Percentiles rank a stretch among this genome's conserved stretches.
Evolutionary conservation across 1,140 invertebrate species (phyloP).

Genomic region (Apis florea): DNA sequence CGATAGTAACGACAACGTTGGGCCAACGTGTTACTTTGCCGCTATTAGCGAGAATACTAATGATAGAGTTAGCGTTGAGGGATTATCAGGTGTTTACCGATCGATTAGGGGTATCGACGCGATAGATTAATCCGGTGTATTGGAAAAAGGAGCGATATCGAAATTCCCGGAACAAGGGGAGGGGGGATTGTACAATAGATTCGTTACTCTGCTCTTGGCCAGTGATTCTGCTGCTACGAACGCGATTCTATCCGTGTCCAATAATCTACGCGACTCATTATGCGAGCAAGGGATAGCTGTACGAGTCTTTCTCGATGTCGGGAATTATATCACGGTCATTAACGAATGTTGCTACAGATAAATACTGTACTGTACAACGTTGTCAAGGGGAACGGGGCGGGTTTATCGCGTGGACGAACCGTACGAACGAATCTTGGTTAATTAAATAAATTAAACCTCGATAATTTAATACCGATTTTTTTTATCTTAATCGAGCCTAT

Average conservation of each 20-base stretch:
- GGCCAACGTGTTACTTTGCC: background rate
- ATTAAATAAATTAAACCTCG: too few relatives aligned
- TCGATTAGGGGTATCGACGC: background rate
- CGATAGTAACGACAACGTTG: background rate
- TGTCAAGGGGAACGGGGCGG: background rate
- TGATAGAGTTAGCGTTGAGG: background rate
- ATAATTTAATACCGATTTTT: too few relatives aligned
- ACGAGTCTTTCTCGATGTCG: background rate
- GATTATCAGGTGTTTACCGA: background rate
- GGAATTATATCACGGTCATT: slow-evolving; percentile 16
- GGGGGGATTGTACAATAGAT: background rate
- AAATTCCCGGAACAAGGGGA: background rate
- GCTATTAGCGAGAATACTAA: slow-evolving; percentile 19
- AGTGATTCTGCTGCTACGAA: background rate
- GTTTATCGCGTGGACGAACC: slow-evolving; percentile 4
- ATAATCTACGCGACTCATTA: slow-evolving; percentile 11
- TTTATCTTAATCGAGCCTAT: too few relatives aligned
- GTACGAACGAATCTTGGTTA: too few relatives aligned
- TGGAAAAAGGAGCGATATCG: background rate
- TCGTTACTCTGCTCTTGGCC: background rate
- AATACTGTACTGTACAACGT: background rate
- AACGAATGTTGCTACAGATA: slow-evolving; percentile 20
- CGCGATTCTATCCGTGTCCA: background rate
- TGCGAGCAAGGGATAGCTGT: slow-evolving; percentile 7
- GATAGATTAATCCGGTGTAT: background rate